Base-by-base conservation (phyloP, 2,888 invertebrate genomes). In the Drosophila subsilvestris region DNA sequence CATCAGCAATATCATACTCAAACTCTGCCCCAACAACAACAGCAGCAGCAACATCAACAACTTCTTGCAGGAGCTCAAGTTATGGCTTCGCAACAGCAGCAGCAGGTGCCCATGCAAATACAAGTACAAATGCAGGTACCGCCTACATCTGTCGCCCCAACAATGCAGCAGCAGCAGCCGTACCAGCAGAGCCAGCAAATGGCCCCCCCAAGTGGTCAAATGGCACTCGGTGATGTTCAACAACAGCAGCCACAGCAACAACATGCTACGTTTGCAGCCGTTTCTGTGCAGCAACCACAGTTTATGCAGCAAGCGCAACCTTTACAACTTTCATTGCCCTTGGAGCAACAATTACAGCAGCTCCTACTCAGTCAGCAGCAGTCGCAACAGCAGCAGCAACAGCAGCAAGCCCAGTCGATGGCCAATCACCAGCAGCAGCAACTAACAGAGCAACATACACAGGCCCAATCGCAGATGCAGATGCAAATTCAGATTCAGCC, bases 1-100 rank as follows among this genome's bases (percentile, higher is more conserved):
- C 90, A 88, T 0, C 94, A 93, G 61, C 93, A 93, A 78, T 93
- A 93, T 76, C 84, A 92, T 45, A 93, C 93, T 59, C 90, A 86
- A 60, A 17, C 75, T 17, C 48, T 86, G 51, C 14, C 84, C 8
- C 71, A 71, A 42, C 76, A 77, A 45, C 61, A 77, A 45, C 61
- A 70, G 8, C 81, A 65, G 60, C 80, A 84, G 55, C 48, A 70
- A 48, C 61, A 93, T 17, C 94, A 93, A 65, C 94, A 94, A 47
- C 45, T 82, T 50, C 72, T 87, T n/a, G 93, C 69, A n/a, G 75
- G 73, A 43, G 54, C 69, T 63, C 93, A 93, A 51, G 75, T 84
- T 62, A 93, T 93, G 74, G 92, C 93, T 0, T 93, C 93, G 1
- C 79, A 80, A 48, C 80, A 79, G 88, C 91, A 60, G 77, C 90